Evolutionary conservation across 2,797 vertebrate species (phyloP).

Genomic region (Falco novaeseelandiae): DNA sequence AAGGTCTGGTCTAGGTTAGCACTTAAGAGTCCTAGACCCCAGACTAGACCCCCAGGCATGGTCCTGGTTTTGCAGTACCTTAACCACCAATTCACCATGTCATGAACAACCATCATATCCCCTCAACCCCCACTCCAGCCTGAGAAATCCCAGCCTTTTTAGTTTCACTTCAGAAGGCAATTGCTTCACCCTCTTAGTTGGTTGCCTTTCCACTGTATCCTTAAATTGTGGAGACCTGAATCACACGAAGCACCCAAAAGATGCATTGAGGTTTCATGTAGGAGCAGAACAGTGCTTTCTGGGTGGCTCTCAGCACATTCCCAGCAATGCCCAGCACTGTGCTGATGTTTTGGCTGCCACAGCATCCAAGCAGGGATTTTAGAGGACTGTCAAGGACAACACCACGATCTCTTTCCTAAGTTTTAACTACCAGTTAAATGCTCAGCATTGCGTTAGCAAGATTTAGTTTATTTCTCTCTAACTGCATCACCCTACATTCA

Average conservation of each 20-base stretch:
- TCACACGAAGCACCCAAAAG: not conserved
- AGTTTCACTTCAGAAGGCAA: not conserved
- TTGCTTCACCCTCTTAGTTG: not conserved
- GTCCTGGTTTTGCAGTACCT: not conserved
- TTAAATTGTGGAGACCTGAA: not conserved
- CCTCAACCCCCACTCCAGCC: not conserved
- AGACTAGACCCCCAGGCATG: not conserved
- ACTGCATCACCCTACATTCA: not conserved
- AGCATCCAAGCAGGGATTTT: not conserved
- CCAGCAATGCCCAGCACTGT: not conserved
- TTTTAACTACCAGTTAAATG: not conserved
- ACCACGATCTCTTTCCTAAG: not conserved
- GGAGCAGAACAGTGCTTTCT: not conserved
- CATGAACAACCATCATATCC: not conserved
- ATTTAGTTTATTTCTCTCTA: not conserved
- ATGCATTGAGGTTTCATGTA: not conserved
- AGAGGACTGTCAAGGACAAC: not conserved
- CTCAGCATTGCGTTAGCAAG: accelerated
- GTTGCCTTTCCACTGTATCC: not conserved
- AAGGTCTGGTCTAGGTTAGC: not conserved
- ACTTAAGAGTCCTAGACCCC: not conserved
- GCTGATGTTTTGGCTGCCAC: not conserved
- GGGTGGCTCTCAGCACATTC: not conserved
- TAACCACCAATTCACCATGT: accelerated
- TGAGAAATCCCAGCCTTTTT: not conserved